phyloP scores from a whole-genome alignment of 2,888 invertebrate genomes.

The Erebia palarica region DNA sequence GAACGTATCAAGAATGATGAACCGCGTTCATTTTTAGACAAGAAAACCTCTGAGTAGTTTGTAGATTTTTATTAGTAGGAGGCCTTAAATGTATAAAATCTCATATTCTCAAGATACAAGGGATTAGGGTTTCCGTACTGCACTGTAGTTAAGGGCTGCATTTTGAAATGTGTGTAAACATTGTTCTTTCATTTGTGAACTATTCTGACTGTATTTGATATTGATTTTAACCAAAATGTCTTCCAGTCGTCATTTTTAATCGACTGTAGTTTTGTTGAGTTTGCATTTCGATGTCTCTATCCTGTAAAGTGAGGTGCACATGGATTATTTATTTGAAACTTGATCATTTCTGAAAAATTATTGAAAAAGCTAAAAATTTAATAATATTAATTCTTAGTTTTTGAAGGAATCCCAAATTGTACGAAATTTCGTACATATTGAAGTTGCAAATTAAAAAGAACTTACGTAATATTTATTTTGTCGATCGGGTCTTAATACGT shows the following conservation, averaged over 20 bases:
- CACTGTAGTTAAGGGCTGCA: slow-evolving; percentile 59
- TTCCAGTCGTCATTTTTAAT: slow-evolving; percentile 65
- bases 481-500: no score
- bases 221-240: slow-evolving; percentile 56
- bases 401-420: no score
- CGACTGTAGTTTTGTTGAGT: slow-evolving; percentile 50
- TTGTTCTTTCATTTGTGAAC: slow-evolving; percentile 25
- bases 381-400: no score
- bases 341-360: not conserved
- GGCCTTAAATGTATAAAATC: slow-evolving; percentile 56
- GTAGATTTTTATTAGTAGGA: no score
- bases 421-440: no score
- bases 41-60: no score
- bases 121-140: slow-evolving; percentile 67
- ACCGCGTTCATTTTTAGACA: no score
- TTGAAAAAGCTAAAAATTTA: no score
- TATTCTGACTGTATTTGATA: slow-evolving; percentile 27
- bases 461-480: no score
- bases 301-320: slow-evolving; percentile 5
- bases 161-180: slow-evolving; percentile 40
- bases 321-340: slow-evolving; percentile 3
- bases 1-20: no score
- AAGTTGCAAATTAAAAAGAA: no score
- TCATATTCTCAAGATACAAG: slow-evolving; percentile 71
- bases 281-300: slow-evolving; percentile 49